Base-by-base conservation (phyloP, 2,888 invertebrate genomes). In the Xanthostigma xanthostigma region DNA sequence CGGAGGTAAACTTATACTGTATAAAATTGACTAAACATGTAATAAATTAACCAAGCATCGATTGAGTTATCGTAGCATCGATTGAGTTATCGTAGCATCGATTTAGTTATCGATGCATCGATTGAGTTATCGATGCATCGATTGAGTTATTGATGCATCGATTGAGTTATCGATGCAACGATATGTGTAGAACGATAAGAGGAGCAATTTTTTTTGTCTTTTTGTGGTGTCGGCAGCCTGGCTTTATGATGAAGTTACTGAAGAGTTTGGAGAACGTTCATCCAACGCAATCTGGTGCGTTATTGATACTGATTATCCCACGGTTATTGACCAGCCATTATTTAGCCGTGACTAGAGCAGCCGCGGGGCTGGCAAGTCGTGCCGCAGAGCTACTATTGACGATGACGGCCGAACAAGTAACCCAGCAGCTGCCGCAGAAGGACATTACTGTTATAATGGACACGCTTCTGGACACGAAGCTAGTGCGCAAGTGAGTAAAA, bases 311-410 rank as follows among this genome's bases (percentile, higher is more conserved):
- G 11, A 62, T 84, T 13, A 66, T 81, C 9, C 76, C 78, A 45
- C 70, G 72, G 57, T 76, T 89, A 53, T 69, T 88, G 14, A 73
- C 76, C 36, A 79, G 81, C 42, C 76, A 78, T 27, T 79, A 84
- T 51, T 71, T 85, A 35, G 78, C 82, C 1, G 60, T 82, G 27
- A 72, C 77, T 1, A 74, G 84, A 53, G 66, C 79, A 59, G 82
- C 84, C 47, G 79, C 81, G n/a, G 78, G 78, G 57, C 71, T 90
- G 48, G 84, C 84, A 0, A 79, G 81, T 60, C 72, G 79, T 17
- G 73, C 84, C 54, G 75, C 84, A 40, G 81, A 78, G 59, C 69
- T 78, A 54, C 63, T 89, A n/a, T 69, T 83, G 52, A 78, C 81
- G 0, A 64, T 79, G 58, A 63, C 72, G 0, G 58, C 67, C 0